Percentiles rank a stretch among this genome's conserved stretches.
phyloP scores from a whole-genome alignment of 2,797 vertebrate species.

The Enteromius fasciolatus region DNA sequence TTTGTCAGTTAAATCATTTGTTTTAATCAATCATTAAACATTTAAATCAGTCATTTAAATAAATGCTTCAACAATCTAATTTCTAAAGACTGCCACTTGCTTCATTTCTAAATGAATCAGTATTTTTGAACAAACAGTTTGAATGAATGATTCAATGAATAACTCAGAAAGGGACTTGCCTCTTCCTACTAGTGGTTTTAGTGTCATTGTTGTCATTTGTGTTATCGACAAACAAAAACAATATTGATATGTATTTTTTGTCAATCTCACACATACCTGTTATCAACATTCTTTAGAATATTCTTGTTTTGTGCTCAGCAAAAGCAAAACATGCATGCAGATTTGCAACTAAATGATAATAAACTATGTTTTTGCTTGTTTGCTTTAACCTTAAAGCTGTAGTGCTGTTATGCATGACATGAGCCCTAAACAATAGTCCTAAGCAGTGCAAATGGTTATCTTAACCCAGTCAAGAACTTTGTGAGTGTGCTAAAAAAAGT shows the following conservation, averaged over 20 bases:
- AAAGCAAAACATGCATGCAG: not conserved
- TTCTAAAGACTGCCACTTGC: not conserved
- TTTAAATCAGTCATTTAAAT: not conserved
- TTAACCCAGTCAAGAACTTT: not conserved
- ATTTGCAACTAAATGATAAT: not conserved
- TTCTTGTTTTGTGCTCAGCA: not conserved
- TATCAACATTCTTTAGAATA: not conserved
- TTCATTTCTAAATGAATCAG: not conserved
- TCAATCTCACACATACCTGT: not conserved
- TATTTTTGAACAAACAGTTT: not conserved
- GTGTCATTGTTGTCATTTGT: not conserved
- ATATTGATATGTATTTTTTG: no score
- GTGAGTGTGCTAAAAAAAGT: not conserved
- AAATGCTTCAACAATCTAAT: not conserved
- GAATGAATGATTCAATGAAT: not conserved
- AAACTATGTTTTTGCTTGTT: no score
- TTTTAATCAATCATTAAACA: no score
- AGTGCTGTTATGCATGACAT: constrained; percentile 33
- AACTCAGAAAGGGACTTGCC: not conserved
- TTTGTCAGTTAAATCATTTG: not conserved
- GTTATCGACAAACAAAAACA: not conserved
- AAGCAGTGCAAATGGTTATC: constrained; percentile 47
- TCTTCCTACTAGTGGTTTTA: not conserved
- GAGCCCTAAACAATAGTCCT: constrained; percentile 12
- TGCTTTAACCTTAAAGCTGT: not conserved